A percentile compares a stretch with the other conserved stretches of the same genome.
phyloP scores from a whole-genome alignment of 2,888 invertebrate species.

The Aromia moschata region DNA sequence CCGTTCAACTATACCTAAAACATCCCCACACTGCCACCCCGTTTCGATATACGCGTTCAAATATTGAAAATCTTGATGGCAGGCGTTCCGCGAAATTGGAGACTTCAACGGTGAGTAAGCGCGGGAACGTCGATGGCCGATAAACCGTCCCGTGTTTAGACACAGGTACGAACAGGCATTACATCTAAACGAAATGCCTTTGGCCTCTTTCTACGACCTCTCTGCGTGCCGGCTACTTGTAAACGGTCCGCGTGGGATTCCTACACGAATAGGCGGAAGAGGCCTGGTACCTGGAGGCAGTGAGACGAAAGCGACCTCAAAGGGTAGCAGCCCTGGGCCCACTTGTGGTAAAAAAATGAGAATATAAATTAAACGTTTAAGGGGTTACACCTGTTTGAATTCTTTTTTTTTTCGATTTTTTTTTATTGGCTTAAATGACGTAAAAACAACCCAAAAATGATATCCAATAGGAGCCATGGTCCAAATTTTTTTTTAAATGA shows the following conservation, averaged over 20 bases:
- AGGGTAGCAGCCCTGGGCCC: too few species aligned
- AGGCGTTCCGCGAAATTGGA: slow-evolving; percentile 38
- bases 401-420: too few species aligned
- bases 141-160: slow-evolving; percentile 17
- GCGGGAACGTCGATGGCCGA: slow-evolving; percentile 19
- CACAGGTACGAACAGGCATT: slow-evolving; percentile 24
- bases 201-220: slow-evolving; percentile 12
- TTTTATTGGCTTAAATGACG: too few species aligned
- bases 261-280: slow-evolving; percentile 13
- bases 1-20: too few species aligned
- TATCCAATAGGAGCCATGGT: too few species aligned
- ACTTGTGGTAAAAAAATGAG: too few species aligned
- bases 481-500: too few species aligned
- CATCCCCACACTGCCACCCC: background rate
- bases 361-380: too few species aligned
- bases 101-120: slow-evolving; percentile 26
- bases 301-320: too few species aligned
- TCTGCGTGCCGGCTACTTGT: slow-evolving; percentile 8
- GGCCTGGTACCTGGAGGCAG: too few species aligned
- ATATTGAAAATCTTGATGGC: slow-evolving; percentile 15
- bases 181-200: slow-evolving; percentile 18
- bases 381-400: too few species aligned
- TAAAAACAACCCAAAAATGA: too few species aligned
- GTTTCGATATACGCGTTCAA: slow-evolving; percentile 16
- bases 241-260: slow-evolving; percentile 16